A percentile compares a stretch with the other conserved stretches of the same genome.
Evolutionary conservation across 2,888 invertebrate species (phyloP).

Genomic region (Tiliacea citrago): DNA sequence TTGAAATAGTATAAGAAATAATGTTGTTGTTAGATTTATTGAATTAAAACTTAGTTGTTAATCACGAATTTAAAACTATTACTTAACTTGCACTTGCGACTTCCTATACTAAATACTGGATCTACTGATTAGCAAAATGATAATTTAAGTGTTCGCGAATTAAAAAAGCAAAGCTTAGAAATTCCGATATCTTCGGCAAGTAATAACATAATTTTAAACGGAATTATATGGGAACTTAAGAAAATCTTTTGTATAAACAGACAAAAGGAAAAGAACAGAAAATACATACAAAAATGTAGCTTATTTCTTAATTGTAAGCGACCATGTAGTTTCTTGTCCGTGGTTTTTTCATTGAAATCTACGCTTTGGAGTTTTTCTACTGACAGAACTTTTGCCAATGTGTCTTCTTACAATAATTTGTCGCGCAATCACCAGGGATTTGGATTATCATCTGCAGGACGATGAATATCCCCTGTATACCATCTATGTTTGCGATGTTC

Average conservation of each 20-base stretch:
- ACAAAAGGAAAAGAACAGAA: too few relatives aligned
- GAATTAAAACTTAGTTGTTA: background rate
- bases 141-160: conserved; percentile 8
- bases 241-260: too few relatives aligned
- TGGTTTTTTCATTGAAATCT: background rate
- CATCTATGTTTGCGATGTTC: too few relatives aligned
- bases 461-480: too few relatives aligned
- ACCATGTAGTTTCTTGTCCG: background rate
- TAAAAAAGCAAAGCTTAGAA: background rate
- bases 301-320: background rate
- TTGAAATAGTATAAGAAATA: background rate
- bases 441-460: too few relatives aligned
- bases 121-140: background rate
- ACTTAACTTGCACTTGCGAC: conserved; percentile 23
- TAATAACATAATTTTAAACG: background rate
- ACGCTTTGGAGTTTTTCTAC: background rate
- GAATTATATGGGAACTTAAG: background rate
- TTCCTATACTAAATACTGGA: background rate
- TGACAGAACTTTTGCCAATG: background rate
- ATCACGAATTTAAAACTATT: background rate
- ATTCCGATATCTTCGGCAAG: background rate
- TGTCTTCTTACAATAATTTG: too few relatives aligned
- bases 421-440: too few relatives aligned
- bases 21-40: background rate
- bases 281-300: too few relatives aligned